Evolutionary conservation across 2,888 invertebrate genomes (phyloP), one percentile per base, ranked within the genome.

Genomic region (Stenoptilia bipunctidactyla): DNA sequence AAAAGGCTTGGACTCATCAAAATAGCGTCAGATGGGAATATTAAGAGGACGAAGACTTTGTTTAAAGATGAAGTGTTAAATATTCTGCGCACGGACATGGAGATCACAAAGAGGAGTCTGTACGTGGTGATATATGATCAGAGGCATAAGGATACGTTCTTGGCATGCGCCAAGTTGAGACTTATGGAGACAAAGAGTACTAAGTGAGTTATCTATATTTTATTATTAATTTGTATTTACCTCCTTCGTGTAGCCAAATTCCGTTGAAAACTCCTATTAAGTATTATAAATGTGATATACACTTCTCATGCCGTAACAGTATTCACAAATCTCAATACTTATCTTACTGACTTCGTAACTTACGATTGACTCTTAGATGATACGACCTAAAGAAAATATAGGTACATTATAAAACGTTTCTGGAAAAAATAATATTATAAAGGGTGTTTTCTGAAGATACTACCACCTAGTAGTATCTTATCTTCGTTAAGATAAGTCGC

Each of bases 91-190:
- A 87, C 87, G 27, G 93, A 94, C 66, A 85, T 93, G 53, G 88
- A 88, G 38, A 91, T 90, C 50, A 91, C 91, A 0, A 90, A 90
- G 52, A 86, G 95, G 43, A 88, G 89, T 34, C 74, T 95, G 15
- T 95, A 94, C 64, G 82, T 96, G 38, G 94, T 94, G 30, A 75
- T 96, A 13, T 93, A 90, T 61, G 94, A 95, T 56, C 87, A 88
- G 44, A 87, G 88, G 39, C 91, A 93, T 57, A 71, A 87, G 1
- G 92, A 93, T 49, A 89, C 89, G 42, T 93, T 92, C 60, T 67
- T 94, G 52, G 91, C 92, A 0, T 97, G 96, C 64, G 92, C 95
- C 1, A 92, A 92, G 68, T 89, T 97, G 46, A 85, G 90, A 50
- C 85, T 88, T 39, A 86, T 88, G 39, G 86, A 86, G 48, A 86